Evolutionary conservation across 2,113 vertebrate species (phyloP), one percentile per base, ranked within the genome.

Genomic region (Noctilio leporinus): DNA sequence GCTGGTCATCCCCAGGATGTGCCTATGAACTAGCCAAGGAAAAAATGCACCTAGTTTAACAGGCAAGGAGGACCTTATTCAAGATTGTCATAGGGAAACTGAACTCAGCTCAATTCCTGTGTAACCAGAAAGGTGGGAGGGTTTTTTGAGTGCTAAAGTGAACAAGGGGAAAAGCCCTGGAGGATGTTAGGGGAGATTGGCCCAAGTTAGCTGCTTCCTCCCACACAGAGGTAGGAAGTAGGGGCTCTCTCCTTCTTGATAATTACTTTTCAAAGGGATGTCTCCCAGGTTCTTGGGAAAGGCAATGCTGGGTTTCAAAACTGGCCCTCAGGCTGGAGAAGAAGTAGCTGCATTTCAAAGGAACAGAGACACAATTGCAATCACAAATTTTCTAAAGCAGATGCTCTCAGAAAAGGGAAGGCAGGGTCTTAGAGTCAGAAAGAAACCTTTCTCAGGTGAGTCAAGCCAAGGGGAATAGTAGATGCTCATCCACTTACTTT

Each of bases 261-360:
- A 43, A 70, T 73, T n/a, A 11, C 40, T 19, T 75, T 95, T 78
- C 86, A 86, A 93, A 88, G 16, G 14, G 17, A 47, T 92, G 24
- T 7, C 35, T 81, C 45, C 15, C 35, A 77, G 59, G 33, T 59
- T 57, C 65, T 89, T 85, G 70, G 85, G 85, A 70, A 90, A 90
- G 73, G 85, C 11, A 78, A 8, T 88, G 28, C 11, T 22, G 10
- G 43, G 20, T 51, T 43, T 33, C 40, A 70, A 59, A 84, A n/a
- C 28, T 81, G 45, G 24, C 65, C 49, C 43, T 10, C 47, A 16
- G 4, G 35, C 75, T 11, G 49, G 40, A 51, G 76, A 88, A 65
- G n/a, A 91, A 73, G 35, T 53, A 72, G 65, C 77, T 93, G 9
- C 67, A 65, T 90, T 94, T 96, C 78, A 94, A 93, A 95, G 51